A percentile compares a stretch with the other conserved stretches of the same genome.
These are phyloP conservation scores for Dicranocentrus wangi DNA, from an alignment of 2,888 invertebrate species.

Conservation along the genomic window DNA sequence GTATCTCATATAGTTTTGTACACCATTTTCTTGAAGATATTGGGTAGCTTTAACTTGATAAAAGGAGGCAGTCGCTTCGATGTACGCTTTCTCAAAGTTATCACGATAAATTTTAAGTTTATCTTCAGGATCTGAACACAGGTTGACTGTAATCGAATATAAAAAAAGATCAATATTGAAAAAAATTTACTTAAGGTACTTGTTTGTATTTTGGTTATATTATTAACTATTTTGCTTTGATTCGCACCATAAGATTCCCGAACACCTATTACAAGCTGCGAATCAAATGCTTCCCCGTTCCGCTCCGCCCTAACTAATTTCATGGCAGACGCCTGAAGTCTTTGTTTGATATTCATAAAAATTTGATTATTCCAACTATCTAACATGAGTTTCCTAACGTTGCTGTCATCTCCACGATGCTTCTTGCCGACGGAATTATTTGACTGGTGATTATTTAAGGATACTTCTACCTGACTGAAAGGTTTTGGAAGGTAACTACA, in stretches of 20 bases:
- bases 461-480: constrained; percentile 92
- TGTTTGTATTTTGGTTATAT: too few species aligned
- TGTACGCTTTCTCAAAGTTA: constrained; percentile 96
- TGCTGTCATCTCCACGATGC: constrained; percentile 86
- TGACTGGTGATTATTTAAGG: constrained; percentile 80
- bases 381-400: constrained; percentile 94
- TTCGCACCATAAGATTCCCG: constrained; percentile 97
- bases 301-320: constrained; percentile 96
- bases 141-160: constrained; percentile 81
- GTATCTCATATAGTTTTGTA: constrained; percentile 97
- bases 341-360: constrained; percentile 94
- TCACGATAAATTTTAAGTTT: constrained; percentile 96
- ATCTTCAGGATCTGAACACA: constrained; percentile 94
- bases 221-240: too few species aligned
- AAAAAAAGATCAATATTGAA: not conserved
- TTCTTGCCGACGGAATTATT: constrained; percentile 79
- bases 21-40: constrained; percentile 91
- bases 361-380: constrained; percentile 99
- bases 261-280: constrained; percentile 97
- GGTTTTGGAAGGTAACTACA: constrained; percentile 97
- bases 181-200: not conserved
- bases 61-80: constrained; percentile 94
- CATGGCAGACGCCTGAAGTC: constrained; percentile 96
- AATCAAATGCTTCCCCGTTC: constrained; percentile 98
- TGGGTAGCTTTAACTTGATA: constrained; percentile 92